Conservation (phyloP, 2,888 invertebrate species). For the Ditula angustiorana region DNA sequence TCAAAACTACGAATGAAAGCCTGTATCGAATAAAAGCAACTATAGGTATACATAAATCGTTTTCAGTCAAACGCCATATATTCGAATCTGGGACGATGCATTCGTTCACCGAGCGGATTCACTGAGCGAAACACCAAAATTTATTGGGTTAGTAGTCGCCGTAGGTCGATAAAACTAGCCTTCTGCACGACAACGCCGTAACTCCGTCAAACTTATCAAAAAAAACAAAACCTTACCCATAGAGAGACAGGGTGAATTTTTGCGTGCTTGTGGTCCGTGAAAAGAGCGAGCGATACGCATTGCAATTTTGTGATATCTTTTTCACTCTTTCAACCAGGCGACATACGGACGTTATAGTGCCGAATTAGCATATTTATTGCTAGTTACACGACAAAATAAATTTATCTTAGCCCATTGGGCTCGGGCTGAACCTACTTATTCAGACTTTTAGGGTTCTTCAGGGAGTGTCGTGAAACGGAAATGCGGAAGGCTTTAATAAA, state of each 20-base stretch:
- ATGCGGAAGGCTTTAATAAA: background rate
- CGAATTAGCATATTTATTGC: conserved; percentile 85
- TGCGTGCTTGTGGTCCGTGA: conserved; percentile 73
- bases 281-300: conserved; percentile 83
- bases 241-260: conserved; percentile 76
- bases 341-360: conserved; percentile 84
- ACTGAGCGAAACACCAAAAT: conserved; percentile 85
- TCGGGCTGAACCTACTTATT: conserved; percentile 63
- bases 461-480: conserved; percentile 10
- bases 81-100: conserved; percentile 83
- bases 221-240: conserved; percentile 73
- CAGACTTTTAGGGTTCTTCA: conserved; percentile 30
- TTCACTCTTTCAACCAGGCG: conserved; percentile 82
- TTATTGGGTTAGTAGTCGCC: conserved; percentile 85
- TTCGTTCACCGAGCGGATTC: conserved; percentile 82
- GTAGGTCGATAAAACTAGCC: conserved; percentile 83
- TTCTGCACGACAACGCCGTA: conserved; percentile 71
- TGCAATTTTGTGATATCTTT: conserved; percentile 85
- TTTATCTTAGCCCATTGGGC: conserved; percentile 78
- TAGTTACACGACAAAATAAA: conserved; percentile 81
- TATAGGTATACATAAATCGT: conserved; percentile 58
- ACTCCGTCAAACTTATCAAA: conserved; percentile 65
- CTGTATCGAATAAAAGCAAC: conserved; percentile 3
- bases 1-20: background rate
- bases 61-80: conserved; percentile 71